Percentiles rank a stretch among this genome's conserved stretches.
Conservation (phyloP, 2,797 vertebrate genomes). For the Coregonus ussuriensis region DNA sequence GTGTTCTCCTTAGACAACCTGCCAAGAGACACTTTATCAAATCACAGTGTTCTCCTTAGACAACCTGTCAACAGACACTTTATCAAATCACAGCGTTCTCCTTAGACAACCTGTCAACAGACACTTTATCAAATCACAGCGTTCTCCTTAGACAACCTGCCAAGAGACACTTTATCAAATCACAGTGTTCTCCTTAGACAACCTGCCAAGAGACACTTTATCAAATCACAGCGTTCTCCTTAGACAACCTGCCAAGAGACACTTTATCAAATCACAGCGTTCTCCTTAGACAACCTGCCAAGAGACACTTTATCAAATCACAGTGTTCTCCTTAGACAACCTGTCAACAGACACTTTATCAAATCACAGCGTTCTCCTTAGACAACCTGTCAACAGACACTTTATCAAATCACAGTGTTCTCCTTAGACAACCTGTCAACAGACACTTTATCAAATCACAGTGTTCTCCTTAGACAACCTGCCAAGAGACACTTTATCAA, state of each 20-base stretch:
- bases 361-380: no score
- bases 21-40: no score
- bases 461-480: no score
- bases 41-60: no score
- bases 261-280: neutral
- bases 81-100: neutral
- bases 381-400: no score
- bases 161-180: neutral
- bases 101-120: neutral
- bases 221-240: neutral
- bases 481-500: neutral
- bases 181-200: neutral
- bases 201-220: neutral
- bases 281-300: slow-evolving; percentile 38
- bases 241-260: slow-evolving; percentile 37
- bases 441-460: no score
- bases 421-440: no score
- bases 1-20: no score
- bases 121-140: neutral
- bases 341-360: no score
- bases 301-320: slow-evolving; percentile 18
- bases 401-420: no score
- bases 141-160: neutral
- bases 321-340: no score
- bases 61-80: neutral